Percentiles rank a stretch among this genome's conserved stretches.
Conservation (phyloP, 2,113 vertebrate genomes). For the Aldabrachelys gigantea region DNA sequence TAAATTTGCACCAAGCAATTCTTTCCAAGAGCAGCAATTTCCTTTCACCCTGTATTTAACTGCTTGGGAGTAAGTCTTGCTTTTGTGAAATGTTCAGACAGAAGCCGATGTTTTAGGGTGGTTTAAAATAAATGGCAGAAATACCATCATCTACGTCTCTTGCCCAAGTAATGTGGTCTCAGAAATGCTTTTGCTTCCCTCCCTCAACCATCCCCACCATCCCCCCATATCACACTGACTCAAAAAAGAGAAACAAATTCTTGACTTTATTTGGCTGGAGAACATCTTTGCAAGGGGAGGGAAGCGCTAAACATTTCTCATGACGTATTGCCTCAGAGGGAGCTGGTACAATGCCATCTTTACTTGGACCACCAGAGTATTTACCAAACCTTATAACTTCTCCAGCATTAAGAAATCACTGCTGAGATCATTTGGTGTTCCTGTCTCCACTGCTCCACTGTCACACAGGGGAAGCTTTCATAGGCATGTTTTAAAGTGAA, state of each 20-base stretch:
- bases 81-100: not conserved
- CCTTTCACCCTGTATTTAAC: not conserved
- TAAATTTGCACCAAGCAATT: not conserved
- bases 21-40: not conserved
- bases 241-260: slow-evolving; percentile 38
- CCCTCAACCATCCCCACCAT: not conserved
- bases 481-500: not conserved
- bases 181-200: not conserved
- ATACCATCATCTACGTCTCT: not conserved
- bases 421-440: not conserved
- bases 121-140: not conserved
- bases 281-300: not conserved
- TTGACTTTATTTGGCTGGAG: slow-evolving; percentile 68
- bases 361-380: slow-evolving; percentile 8
- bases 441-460: not conserved
- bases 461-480: not conserved
- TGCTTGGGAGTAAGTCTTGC: rapidly evolving
- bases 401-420: not conserved
- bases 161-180: not conserved
- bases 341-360: slow-evolving; percentile 52
- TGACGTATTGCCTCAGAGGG: not conserved
- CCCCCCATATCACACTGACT: not conserved
- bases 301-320: not conserved
- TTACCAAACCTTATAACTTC: slow-evolving; percentile 8
- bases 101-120: not conserved